Evolutionary conservation across 2,113 vertebrate genomes (phyloP).

Genomic region (Apus apus): DNA sequence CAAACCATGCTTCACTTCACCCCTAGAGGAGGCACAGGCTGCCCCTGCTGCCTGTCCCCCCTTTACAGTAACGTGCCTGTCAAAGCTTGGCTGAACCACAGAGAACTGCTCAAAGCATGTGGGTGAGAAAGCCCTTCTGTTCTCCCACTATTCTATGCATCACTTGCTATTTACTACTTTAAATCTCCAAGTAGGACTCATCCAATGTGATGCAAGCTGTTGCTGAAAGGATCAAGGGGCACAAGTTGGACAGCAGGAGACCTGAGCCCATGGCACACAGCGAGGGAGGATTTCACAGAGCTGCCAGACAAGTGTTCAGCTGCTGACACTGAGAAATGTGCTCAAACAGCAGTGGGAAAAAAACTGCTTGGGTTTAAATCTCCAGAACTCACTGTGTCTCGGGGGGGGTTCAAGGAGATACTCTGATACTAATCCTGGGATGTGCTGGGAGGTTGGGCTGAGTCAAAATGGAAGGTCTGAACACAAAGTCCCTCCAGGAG

Average conservation of each 20-base stretch:
- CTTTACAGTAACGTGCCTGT: rapidly evolving
- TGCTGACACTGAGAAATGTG: neutral
- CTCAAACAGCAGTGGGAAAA: neutral
- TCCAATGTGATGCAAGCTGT: neutral
- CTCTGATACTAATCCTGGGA: neutral
- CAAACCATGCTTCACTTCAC: neutral
- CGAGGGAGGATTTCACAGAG: neutral
- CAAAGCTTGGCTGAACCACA: neutral
- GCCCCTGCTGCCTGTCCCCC: neutral
- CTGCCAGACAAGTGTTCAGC: constrained; percentile 4
- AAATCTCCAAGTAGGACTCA: neutral
- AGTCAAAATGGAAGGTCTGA: neutral
- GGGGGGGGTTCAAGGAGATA: neutral
- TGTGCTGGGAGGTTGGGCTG: neutral
- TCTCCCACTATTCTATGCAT: neutral
- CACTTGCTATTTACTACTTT: neutral
- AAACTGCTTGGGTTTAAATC: neutral
- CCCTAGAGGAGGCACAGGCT: neutral
- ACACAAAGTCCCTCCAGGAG: neutral
- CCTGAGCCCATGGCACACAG: neutral
- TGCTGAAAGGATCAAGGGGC: constrained; percentile 16
- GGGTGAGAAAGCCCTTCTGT: constrained; percentile 7
- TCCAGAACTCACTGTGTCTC: neutral
- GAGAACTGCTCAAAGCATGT: rapidly evolving
- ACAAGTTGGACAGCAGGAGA: constrained; percentile 21